Base-by-base conservation (phyloP, 2,888 invertebrate species). In the Agriopis marginaria region DNA sequence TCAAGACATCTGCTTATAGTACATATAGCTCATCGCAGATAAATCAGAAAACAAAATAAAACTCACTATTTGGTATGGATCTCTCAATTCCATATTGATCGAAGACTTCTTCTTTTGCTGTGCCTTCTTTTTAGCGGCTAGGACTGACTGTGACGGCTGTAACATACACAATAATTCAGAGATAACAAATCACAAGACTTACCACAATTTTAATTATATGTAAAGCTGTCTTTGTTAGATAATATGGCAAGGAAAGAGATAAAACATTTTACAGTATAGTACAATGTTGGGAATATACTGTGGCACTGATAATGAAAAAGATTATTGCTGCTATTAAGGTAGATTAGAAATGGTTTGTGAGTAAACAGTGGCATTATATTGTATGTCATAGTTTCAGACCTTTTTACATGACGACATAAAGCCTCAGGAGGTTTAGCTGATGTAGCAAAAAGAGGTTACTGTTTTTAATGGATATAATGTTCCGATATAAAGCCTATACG, bases 121-220 rank as follows among this genome's bases (percentile, higher is more conserved):
- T 42, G 96, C 96, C 77, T 96, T 96, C 77, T 95, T 95, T 85
- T 97, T 97, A 5, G 96, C 96, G 76, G 96, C 96, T n/a, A 96
- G 79, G 55, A 97, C 82, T 54, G 95, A 95, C 60, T 95, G 91
- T 65, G 95, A 96, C 6, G 93, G 90, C 93, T 94, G 78, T 10
- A 82, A 82, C 42, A 74, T n/a, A 61, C 10, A 60, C 17, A 66
- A 45, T 54, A 10, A 4, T 39, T 53, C 6, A n/a, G 32, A 54
- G 32, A 39, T 39, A 39, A 54, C n/a, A n/a, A 40, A 12, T 14
- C 14, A 58, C 9, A 45, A 23, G 3, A 44, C 45, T 11, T 6
- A 44, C 9, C 8, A 14, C 54, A 23, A 0, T 23, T 23, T 54
- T 12, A 40, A 40, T 32, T 6, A 53, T 5, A 53, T 39, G 23